A percentile compares a stretch with the other conserved stretches of the same genome.
phyloP scores from a whole-genome alignment of 2,113 vertebrate genomes.

The Silurus glanis region DNA sequence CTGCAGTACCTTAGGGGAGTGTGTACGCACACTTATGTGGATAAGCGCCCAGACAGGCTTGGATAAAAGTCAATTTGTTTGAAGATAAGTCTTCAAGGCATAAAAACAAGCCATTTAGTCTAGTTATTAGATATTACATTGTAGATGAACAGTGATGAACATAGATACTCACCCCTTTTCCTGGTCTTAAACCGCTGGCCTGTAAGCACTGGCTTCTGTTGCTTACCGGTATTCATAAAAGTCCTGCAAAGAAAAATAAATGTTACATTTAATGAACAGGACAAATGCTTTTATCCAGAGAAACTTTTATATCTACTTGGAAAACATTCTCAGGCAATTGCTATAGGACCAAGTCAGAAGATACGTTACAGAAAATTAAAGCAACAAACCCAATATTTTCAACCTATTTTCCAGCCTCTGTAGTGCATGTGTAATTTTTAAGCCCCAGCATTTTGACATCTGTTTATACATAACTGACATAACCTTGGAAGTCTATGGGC shows the following conservation, averaged over 20 bases:
- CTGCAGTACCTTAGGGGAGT: constrained; percentile 17
- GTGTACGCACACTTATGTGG: background rate
- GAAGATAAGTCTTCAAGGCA: background rate
- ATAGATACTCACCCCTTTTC: constrained; percentile 85
- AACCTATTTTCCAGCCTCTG: background rate
- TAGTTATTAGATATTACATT: background rate
- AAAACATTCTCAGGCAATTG: background rate
- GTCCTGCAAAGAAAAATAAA: constrained; percentile 67
- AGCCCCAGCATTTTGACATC: background rate
- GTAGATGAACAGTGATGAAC: background rate
- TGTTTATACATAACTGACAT: constrained; percentile 4
- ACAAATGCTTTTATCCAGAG: background rate
- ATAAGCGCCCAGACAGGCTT: background rate
- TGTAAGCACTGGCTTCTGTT: constrained; percentile 95
- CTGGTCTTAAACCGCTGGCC: constrained; percentile 97
- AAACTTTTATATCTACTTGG: background rate
- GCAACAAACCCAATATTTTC: background rate
- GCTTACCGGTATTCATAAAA: constrained; percentile 95
- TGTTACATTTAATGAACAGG: background rate
- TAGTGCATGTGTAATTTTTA: background rate
- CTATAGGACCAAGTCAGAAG: background rate
- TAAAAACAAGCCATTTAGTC: background rate
- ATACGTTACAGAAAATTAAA: background rate
- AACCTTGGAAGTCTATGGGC: background rate
- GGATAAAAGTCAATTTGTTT: constrained; percentile 2